Base-by-base conservation (phyloP, 1,140 invertebrate species). In the Chrysoperla carnea region DNA sequence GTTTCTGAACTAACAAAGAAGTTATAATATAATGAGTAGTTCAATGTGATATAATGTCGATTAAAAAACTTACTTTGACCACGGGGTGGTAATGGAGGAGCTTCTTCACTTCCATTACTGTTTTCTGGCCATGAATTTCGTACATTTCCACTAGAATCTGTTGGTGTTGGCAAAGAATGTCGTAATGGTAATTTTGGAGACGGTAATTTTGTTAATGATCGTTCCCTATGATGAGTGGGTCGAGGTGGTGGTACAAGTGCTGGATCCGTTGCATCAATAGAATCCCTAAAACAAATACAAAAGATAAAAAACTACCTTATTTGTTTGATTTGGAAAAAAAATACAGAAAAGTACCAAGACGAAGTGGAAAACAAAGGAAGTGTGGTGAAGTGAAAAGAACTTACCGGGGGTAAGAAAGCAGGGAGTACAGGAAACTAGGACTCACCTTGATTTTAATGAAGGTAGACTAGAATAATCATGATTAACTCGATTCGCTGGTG, bases 71-170 rank as follows among this genome's bases (percentile, higher is more conserved):
- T 61, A 72, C 68, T 70, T 52, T 67, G 69, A 41, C 71, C 70
- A 54, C 74, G 58, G 1, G 73, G 73, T 23, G 73, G 73, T 42
- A 76, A 50, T 0, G 73, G 73, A 4, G 74, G 72, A 0, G 73
- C 72, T 45, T 70, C 67, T 42, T 72, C 72, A 4, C 56, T 50
- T 11, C 46, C 47, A n/a, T 46, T 54, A 6, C 62, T 60, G 37
- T 63, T 59, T 47, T 75, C 72, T 29, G 70, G 67, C 73, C 73
- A 75, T 0, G 72, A 73, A 44, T 67, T 75, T 29, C 70, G 58
- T 41, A 68, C 48, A 6, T 54, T 55, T 27, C 57, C 60, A 2
- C 53, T 52, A 41, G 62, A 61, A 41, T 68, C 65, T 0, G 52
- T 53, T 2, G 64, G 62, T 8, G 62, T 66, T 4, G 65, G 60